Percentiles rank a stretch among this genome's conserved stretches.
Conservation (phyloP, 2,797 vertebrate genomes). For the Catharus ustulatus region DNA sequence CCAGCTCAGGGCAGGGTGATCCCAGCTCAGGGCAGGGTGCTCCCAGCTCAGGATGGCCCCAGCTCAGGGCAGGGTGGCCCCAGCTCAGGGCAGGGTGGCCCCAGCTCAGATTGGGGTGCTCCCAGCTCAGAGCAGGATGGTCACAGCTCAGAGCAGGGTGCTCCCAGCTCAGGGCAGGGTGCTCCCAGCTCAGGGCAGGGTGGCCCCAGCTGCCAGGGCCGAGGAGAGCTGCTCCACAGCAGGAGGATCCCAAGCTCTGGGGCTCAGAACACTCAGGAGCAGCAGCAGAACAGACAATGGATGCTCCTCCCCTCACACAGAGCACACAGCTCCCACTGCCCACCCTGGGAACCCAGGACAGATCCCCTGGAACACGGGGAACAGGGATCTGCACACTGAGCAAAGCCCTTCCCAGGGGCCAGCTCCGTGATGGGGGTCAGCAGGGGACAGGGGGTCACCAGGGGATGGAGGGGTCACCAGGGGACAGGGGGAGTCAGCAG, state of each 20-base stretch:
- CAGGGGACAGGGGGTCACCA: neutral
- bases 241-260: no score
- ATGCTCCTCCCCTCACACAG: neutral
- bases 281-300: neutral
- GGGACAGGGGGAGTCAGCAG: neutral
- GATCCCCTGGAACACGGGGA: neutral
- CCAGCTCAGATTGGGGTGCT: neutral
- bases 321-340: neutral
- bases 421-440: fast-evolving
- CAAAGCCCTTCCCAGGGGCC: neutral
- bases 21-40: neutral
- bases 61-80: neutral
- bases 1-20: neutral
- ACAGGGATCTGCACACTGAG: neutral
- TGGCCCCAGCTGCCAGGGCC: no score
- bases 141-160: neutral
- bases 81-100: neutral
- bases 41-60: neutral
- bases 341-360: neutral
- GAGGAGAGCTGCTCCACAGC: no score
- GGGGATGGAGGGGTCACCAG: neutral
- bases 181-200: neutral
- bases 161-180: neutral
- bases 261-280: neutral
- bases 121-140: neutral